phyloP scores from a whole-genome alignment of 2,888 invertebrate genomes.

The Acrocera orbiculus region DNA sequence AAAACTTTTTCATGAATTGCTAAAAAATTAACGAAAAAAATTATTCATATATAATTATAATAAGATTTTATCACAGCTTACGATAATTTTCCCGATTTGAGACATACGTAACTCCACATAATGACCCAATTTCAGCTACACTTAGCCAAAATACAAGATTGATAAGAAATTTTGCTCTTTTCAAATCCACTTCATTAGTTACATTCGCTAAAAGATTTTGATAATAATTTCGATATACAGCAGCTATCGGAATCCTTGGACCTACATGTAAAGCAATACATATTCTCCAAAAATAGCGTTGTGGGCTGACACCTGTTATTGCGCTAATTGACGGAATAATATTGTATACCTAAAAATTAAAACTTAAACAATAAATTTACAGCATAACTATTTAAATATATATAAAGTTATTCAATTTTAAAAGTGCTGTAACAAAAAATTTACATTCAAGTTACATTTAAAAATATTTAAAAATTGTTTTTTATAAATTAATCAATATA shows the following conservation, averaged over 20 bases:
- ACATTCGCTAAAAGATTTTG: slow-evolving; percentile 36
- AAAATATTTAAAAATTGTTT: no score
- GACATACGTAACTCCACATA: slow-evolving; percentile 85
- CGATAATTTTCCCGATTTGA: slow-evolving; percentile 91
- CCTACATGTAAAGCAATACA: slow-evolving; percentile 83
- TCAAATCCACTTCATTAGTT: slow-evolving; percentile 17
- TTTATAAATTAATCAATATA: no score
- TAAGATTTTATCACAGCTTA: slow-evolving; percentile 36
- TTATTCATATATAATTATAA: neutral
- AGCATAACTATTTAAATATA: neutral
- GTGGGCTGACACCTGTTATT: slow-evolving; percentile 83
- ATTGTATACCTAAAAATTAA: slow-evolving; percentile 61
- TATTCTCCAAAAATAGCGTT: slow-evolving; percentile 82
- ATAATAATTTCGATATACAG: slow-evolving; percentile 71
- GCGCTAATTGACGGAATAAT: slow-evolving; percentile 91
- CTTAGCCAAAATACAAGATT: slow-evolving; percentile 66
- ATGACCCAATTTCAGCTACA: slow-evolving; percentile 62
- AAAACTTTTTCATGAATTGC: slow-evolving; percentile 83
- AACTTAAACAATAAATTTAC: neutral
- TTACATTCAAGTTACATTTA: no score
- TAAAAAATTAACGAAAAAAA: slow-evolving; percentile 31
- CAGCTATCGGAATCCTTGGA: slow-evolving; percentile 75
- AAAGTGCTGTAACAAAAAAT: no score
- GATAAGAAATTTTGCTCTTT: slow-evolving; percentile 42
- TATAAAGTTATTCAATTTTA: no score